phyloP scores from a whole-genome alignment of 2,113 vertebrate species.

The Cottus gobio region DNA sequence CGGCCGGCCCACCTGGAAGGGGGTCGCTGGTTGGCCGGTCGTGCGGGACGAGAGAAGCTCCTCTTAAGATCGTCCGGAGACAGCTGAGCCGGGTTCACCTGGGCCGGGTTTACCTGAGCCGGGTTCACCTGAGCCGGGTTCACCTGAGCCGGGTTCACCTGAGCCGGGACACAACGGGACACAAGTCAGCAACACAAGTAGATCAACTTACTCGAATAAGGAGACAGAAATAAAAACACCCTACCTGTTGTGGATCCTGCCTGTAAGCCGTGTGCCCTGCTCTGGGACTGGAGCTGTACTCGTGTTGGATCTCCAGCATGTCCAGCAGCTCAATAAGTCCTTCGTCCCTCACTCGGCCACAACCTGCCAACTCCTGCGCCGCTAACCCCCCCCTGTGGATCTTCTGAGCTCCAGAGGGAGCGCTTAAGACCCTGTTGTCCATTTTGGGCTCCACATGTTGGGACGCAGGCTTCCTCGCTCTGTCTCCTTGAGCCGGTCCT shows the following conservation, averaged over 20 bases:
- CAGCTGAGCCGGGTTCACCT: slow-evolving; percentile 56
- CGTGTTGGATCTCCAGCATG: slow-evolving; percentile 86
- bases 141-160: too few species aligned
- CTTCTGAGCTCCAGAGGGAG: slow-evolving; percentile 70
- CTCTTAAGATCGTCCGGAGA: slow-evolving; percentile 75
- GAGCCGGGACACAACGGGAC: too few species aligned
- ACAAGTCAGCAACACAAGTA: too few species aligned
- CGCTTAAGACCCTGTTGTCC: slow-evolving; percentile 88
- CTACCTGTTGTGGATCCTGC: slow-evolving; percentile 75
- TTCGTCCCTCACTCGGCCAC: slow-evolving; percentile 67
- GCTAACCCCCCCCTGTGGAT: slow-evolving; percentile 50
- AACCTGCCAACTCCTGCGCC: slow-evolving; percentile 48
- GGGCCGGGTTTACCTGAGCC: too few species aligned
- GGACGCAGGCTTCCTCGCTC: slow-evolving; percentile 83
- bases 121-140: too few species aligned
- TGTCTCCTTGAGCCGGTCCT: slow-evolving; percentile 74
- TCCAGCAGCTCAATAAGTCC: slow-evolving; percentile 84
- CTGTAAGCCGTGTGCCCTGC: slow-evolving; percentile 59
- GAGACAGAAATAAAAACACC: slow-evolving; percentile 2
- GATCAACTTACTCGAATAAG: neutral
- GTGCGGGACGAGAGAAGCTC: slow-evolving; percentile 92
- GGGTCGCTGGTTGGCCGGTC: slow-evolving; percentile 92
- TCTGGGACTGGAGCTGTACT: slow-evolving; percentile 78
- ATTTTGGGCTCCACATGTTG: slow-evolving; percentile 86
- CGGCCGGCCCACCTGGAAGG: slow-evolving; percentile 94